Evolutionary conservation across 1,140 invertebrate species (phyloP).

Genomic region (Pachypeltis micranthus): DNA sequence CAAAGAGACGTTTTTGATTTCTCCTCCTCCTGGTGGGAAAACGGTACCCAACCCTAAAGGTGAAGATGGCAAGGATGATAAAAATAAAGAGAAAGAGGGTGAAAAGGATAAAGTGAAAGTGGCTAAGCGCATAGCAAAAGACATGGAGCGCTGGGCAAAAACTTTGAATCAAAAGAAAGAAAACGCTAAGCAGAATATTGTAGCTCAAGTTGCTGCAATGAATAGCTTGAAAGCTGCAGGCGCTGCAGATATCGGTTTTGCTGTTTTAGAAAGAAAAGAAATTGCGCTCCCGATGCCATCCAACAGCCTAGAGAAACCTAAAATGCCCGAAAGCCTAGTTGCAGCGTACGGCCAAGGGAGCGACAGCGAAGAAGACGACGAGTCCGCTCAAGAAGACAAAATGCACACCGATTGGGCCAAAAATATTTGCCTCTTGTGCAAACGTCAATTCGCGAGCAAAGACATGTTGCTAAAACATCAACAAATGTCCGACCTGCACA

Average conservation of each 20-base stretch:
- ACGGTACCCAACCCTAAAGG: slow-evolving; percentile 17
- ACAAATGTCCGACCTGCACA: slow-evolving; percentile 88
- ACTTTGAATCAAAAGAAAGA: slow-evolving; percentile 95
- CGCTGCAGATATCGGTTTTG: slow-evolving; percentile 82
- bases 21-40: slow-evolving; percentile 39
- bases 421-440: slow-evolving; percentile 88
- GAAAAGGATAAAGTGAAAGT: slow-evolving; percentile 58
- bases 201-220: slow-evolving; percentile 37
- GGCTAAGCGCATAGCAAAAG: slow-evolving; percentile 94
- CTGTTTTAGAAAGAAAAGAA: slow-evolving; percentile 55
- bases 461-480: slow-evolving; percentile 85
- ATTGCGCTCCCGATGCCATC: slow-evolving; percentile 10
- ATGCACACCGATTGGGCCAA: slow-evolving; percentile 69
- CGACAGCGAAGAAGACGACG: slow-evolving; percentile 41
- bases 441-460: slow-evolving; percentile 80
- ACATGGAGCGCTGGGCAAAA: slow-evolving; percentile 95
- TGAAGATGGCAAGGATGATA: slow-evolving; percentile 38
- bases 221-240: slow-evolving; percentile 37
- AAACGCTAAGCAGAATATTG: slow-evolving; percentile 52
- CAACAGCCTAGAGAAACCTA: not conserved
- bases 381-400: slow-evolving; percentile 32
- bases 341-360: slow-evolving; percentile 64
- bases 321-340: slow-evolving; percentile 40
- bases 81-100: slow-evolving; percentile 31
- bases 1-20: slow-evolving; percentile 66